Conservation (phyloP, 2,113 vertebrate genomes). For the Corydoras maculifer region DNA sequence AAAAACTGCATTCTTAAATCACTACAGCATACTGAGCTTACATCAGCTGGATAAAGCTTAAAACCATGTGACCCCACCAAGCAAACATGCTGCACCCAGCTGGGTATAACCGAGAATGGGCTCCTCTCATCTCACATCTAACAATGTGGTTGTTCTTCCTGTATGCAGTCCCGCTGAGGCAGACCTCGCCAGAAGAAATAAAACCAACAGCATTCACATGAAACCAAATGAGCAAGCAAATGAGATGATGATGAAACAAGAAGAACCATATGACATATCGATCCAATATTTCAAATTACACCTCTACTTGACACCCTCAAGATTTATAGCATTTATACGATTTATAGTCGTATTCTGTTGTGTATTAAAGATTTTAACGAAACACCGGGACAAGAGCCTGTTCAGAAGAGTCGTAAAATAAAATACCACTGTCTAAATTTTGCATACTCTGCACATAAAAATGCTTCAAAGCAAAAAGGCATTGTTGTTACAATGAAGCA, state of each 20-base stretch:
- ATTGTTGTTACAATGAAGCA: no score
- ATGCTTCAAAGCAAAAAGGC: no score
- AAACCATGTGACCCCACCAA: background rate
- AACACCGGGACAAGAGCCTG: background rate
- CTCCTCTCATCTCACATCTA: constrained; percentile 1
- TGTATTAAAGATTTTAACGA: background rate
- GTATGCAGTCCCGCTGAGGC: constrained; percentile 16
- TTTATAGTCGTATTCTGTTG: background rate
- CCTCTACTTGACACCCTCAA: background rate
- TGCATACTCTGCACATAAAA: no score
- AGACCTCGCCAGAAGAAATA: constrained; percentile 38
- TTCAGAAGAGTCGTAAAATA: background rate
- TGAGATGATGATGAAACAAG: no score
- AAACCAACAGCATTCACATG: constrained; percentile 32
- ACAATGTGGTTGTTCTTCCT: constrained; percentile 11
- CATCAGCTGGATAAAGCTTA: background rate
- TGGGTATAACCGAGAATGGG: background rate
- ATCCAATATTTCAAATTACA: background rate
- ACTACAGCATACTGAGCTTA: background rate
- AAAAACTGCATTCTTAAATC: no score
- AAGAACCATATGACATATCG: constrained; percentile 1
- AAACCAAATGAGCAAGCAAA: constrained; percentile 25
- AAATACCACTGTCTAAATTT: background rate
- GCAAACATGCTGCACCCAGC: constrained; percentile 3
- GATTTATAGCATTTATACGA: background rate